Conservation (phyloP, 2,113 vertebrate species). For the Lamprotornis superbus region DNA sequence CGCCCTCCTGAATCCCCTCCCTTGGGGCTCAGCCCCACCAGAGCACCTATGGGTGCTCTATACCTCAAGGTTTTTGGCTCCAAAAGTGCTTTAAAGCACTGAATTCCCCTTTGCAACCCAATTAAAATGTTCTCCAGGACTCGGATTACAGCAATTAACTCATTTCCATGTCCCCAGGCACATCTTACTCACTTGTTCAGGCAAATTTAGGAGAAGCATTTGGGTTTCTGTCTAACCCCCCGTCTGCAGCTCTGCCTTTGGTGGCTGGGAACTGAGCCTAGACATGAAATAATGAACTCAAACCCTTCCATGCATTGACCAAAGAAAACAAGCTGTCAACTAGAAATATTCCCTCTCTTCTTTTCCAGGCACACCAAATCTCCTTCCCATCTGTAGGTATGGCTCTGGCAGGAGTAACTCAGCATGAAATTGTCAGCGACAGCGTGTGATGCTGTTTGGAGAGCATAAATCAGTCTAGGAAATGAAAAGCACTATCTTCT, state of each 20-base stretch:
- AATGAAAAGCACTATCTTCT: neutral
- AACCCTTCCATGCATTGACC: neutral
- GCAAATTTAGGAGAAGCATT: neutral
- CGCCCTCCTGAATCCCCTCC: neutral
- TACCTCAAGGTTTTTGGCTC: neutral
- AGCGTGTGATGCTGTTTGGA: constrained; percentile 7
- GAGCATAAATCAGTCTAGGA: constrained; percentile 49
- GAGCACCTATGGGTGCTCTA: neutral
- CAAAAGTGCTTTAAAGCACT: neutral
- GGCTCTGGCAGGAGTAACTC: neutral
- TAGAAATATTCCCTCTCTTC: neutral
- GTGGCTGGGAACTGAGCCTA: constrained; percentile 15
- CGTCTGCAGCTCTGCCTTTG: neutral
- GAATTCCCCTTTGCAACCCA: neutral
- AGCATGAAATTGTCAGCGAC: constrained; percentile 31
- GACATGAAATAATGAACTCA: constrained; percentile 48
- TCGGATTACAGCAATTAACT: neutral
- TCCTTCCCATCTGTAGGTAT: constrained; percentile 17
- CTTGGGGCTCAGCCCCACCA: neutral
- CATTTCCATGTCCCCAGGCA: neutral
- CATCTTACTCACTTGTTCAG: neutral
- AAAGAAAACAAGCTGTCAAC: constrained; percentile 57
- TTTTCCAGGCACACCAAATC: neutral
- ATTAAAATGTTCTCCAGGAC: neutral
- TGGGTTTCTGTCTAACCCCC: neutral